Percentiles rank a stretch among this genome's conserved stretches.
phyloP scores from a whole-genome alignment of 2,888 invertebrate genomes.

The Oscheius sp. region DNA sequence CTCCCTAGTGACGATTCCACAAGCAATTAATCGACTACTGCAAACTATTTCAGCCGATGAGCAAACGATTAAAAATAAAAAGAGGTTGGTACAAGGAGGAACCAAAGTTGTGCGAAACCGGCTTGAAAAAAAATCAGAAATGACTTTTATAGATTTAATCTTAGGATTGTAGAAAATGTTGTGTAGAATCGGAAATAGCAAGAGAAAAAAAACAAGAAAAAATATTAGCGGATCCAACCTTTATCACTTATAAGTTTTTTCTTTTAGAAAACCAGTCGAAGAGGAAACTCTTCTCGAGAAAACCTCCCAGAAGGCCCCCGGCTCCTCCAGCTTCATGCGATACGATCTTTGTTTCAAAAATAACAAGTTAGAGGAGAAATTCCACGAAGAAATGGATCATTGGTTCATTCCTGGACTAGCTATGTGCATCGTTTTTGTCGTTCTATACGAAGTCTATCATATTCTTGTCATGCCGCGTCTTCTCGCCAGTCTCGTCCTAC shows the following conservation, averaged over 20 bases:
- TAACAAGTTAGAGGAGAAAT: conserved; percentile 51
- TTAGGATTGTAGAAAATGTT: too few species aligned
- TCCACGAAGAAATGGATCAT: conserved; percentile 67
- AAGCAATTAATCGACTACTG: conserved; percentile 65
- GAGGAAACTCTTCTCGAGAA: conserved; percentile 8
- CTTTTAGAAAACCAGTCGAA: conserved; percentile 27
- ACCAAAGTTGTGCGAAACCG: too few species aligned
- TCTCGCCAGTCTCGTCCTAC: conserved; percentile 58
- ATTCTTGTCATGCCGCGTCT: conserved; percentile 58
- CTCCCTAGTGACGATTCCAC: conserved; percentile 66
- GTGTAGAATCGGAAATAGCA: too few species aligned
- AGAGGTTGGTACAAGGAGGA: conserved; percentile 27
- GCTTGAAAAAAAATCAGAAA: too few species aligned
- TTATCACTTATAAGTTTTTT: background rate
- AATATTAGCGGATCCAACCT: conserved; percentile 28
- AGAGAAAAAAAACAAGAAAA: conserved; percentile 40
- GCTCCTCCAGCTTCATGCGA: conserved; percentile 35
- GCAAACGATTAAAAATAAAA: conserved; percentile 43
- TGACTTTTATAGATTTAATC: too few species aligned
- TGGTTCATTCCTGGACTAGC: conserved; percentile 69
- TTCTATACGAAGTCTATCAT: conserved; percentile 66
- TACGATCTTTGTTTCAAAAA: conserved; percentile 53
- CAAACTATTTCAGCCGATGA: conserved; percentile 46
- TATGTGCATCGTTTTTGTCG: conserved; percentile 66
- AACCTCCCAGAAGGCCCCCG: background rate